These are phyloP conservation scores for Chrysochloris asiatica DNA, from an alignment of 2,113 vertebrate species.

Conservation along the genomic window DNA sequence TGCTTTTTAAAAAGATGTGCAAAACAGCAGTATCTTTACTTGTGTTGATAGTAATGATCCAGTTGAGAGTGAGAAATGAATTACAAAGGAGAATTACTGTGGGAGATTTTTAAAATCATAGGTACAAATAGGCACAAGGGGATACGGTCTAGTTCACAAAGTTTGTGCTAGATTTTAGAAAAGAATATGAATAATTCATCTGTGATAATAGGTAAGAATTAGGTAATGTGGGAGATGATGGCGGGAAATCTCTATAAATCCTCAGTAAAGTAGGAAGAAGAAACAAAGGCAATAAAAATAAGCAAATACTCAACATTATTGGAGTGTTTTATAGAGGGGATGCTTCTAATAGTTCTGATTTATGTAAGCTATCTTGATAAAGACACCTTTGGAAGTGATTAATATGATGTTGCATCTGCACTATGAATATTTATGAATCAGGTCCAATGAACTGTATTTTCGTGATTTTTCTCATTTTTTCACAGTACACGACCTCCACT, in stretches of 20 bases:
- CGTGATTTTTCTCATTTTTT: constrained; percentile 32
- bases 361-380: constrained; percentile 47
- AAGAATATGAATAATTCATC: neutral
- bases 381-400: constrained; percentile 56
- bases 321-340: neutral
- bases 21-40: neutral
- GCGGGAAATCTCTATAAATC: neutral
- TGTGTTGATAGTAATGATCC: neutral
- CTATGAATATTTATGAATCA: constrained; percentile 47
- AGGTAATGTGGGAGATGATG: neutral
- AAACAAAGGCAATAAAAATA: constrained; percentile 17
- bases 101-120: neutral
- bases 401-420: constrained; percentile 23
- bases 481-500: neutral
- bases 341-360: constrained; percentile 37
- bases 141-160: neutral
- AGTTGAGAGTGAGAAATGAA: neutral
- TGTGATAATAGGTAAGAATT: neutral
- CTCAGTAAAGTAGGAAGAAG: neutral
- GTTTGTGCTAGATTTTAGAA: neutral
- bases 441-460: constrained; percentile 27
- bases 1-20: neutral
- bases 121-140: neutral
- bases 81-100: neutral
- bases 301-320: neutral